Conservation (phyloP, 1,140 invertebrate species). For the Pogonognathellus flavescens region DNA sequence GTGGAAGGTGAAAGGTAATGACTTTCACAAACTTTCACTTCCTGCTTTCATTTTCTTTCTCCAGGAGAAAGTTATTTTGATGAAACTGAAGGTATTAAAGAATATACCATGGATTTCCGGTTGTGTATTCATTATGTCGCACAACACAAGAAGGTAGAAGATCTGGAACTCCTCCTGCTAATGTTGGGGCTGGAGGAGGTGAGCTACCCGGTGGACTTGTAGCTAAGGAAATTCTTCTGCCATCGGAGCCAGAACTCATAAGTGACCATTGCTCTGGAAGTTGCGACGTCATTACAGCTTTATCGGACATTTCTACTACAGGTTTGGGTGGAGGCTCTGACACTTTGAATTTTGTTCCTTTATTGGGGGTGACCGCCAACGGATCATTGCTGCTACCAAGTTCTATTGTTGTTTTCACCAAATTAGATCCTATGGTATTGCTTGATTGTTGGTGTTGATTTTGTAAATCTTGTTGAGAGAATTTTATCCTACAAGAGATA, state of each 20-base stretch:
- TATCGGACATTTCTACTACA: constrained; percentile 66
- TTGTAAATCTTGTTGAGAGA: constrained; percentile 55
- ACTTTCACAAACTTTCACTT: no score
- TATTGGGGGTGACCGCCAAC: constrained; percentile 28
- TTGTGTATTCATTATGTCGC: constrained; percentile 58
- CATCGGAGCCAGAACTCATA: constrained; percentile 64
- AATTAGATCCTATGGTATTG: constrained; percentile 41
- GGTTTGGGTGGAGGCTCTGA: constrained; percentile 35
- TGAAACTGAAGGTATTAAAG: background rate
- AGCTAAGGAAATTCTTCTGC: constrained; percentile 59
- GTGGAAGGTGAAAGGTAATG: no score
- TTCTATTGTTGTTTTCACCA: constrained; percentile 64
- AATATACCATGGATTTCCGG: constrained; percentile 61
- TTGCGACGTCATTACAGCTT: constrained; percentile 64
- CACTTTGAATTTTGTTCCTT: constrained; percentile 61
- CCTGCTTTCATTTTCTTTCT: no score
- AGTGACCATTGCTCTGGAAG: constrained; percentile 66
- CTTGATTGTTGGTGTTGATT: constrained; percentile 16
- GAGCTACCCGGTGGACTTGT: constrained; percentile 59
- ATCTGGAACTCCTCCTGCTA: constrained; percentile 66
- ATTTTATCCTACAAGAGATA: constrained; percentile 62
- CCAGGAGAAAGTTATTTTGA: no score
- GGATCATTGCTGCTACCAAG: constrained; percentile 64
- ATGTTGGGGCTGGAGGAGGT: constrained; percentile 62
- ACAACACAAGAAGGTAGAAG: constrained; percentile 65